These are phyloP conservation scores for Acanthis flammea DNA, from an alignment of 2,797 vertebrate species.

Conservation along the genomic window DNA sequence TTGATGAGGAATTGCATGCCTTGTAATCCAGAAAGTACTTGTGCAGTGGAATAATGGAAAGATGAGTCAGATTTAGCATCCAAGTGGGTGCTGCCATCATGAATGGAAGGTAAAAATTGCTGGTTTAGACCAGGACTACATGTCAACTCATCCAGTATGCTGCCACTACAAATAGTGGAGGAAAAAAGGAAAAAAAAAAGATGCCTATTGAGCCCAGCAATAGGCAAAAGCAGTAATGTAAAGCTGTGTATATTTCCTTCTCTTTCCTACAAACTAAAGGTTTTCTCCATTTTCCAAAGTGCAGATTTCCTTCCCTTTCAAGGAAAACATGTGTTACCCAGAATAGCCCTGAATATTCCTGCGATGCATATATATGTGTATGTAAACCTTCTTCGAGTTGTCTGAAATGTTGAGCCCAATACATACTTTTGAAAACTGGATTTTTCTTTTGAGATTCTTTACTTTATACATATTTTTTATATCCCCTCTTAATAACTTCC, in stretches of 20 bases:
- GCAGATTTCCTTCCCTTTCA: background rate
- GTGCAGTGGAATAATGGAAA: background rate
- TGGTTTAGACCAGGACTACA: background rate
- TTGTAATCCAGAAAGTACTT: background rate
- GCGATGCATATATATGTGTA: background rate
- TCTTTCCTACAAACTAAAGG: background rate
- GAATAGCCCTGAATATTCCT: background rate
- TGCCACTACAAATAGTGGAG: background rate
- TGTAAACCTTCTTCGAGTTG: background rate
- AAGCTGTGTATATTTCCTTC: background rate
- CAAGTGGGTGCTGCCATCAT: fast-evolving
- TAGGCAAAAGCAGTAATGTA: background rate
- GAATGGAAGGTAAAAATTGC: background rate
- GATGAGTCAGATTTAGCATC: background rate
- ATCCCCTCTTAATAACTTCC: background rate
- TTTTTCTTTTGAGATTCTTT: background rate
- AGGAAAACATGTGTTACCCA: background rate
- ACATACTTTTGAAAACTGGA: background rate
- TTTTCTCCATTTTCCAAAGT: background rate
- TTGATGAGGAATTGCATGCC: background rate
- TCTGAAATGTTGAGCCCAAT: background rate
- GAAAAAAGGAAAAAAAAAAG: background rate
- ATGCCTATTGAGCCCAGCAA: background rate
- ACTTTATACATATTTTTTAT: background rate
- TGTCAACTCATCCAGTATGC: background rate